Percentiles rank a stretch among this genome's conserved stretches.
phyloP scores from a whole-genome alignment of 2,888 invertebrate species.

The Tenthredo livida region DNA sequence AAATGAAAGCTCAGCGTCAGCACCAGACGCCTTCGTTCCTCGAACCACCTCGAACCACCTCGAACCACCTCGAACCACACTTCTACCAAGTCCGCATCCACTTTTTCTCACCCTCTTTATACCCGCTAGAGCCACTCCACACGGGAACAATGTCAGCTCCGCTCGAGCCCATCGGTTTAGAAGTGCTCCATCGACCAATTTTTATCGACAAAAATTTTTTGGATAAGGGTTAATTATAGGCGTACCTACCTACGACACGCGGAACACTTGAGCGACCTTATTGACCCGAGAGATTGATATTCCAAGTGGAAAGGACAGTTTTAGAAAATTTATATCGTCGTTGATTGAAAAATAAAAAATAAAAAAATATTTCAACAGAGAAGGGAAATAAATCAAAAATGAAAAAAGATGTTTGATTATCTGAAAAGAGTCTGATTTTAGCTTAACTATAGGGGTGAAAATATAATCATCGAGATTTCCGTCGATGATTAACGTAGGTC shows the following conservation, averaged over 20 bases:
- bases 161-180: constrained; percentile 24
- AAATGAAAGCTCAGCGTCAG: constrained; percentile 70
- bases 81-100: constrained; percentile 21
- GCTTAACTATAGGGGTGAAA: background rate
- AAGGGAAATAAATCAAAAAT: background rate
- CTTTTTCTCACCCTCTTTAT: constrained; percentile 40
- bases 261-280: constrained; percentile 4
- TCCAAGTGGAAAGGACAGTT: background rate
- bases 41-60: constrained; percentile 22
- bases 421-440: background rate
- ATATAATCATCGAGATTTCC: background rate
- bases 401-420: background rate
- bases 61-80: constrained; percentile 26
- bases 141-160: constrained; percentile 48
- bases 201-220: constrained; percentile 43
- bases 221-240: constrained; percentile 39
- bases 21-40: constrained; percentile 59
- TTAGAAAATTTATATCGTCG: background rate
- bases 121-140: constrained; percentile 31
- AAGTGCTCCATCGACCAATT: constrained; percentile 43
- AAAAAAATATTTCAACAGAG: background rate
- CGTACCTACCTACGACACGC: background rate
- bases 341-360: background rate
- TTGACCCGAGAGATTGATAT: background rate
- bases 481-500: background rate